These are phyloP conservation scores for Anas platyrhynchos DNA, from an alignment of 2,113 vertebrate species.

Conservation along the genomic window DNA sequence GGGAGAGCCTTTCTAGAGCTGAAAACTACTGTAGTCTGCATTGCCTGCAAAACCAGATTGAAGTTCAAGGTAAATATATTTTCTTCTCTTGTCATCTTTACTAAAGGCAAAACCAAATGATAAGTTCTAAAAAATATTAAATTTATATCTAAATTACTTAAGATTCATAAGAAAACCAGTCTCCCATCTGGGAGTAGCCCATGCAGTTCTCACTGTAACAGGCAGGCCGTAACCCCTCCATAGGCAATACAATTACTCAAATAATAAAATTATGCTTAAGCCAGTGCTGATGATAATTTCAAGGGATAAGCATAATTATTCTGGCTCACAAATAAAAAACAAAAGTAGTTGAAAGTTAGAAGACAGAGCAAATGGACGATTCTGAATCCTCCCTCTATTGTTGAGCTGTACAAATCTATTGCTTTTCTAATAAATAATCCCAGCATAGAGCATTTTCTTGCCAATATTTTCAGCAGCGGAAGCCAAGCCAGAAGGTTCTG, in stretches of 20 bases:
- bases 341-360: slow-evolving; percentile 66
- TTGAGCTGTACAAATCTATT: slow-evolving; percentile 57
- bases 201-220: not conserved
- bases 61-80: not conserved
- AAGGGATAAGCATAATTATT: slow-evolving; percentile 47
- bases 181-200: not conserved
- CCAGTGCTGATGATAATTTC: slow-evolving; percentile 18
- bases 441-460: slow-evolving; percentile 29
- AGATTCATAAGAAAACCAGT: not conserved
- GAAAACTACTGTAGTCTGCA: not conserved
- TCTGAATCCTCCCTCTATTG: slow-evolving; percentile 55
- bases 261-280: slow-evolving; percentile 29
- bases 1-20: not conserved
- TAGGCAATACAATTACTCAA: slow-evolving; percentile 25
- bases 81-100: not conserved
- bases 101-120: not conserved
- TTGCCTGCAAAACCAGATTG: not conserved
- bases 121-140: not conserved
- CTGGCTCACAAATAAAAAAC: slow-evolving; percentile 35
- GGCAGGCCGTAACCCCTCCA: not conserved
- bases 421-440: slow-evolving; percentile 63
- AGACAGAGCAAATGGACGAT: not conserved
- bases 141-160: not conserved
- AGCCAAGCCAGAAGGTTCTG: slow-evolving; percentile 62
- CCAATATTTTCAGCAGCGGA: slow-evolving; percentile 55